These are phyloP conservation scores for Macropis europaea DNA, from an alignment of 2,888 invertebrate species.

Conservation along the genomic window DNA sequence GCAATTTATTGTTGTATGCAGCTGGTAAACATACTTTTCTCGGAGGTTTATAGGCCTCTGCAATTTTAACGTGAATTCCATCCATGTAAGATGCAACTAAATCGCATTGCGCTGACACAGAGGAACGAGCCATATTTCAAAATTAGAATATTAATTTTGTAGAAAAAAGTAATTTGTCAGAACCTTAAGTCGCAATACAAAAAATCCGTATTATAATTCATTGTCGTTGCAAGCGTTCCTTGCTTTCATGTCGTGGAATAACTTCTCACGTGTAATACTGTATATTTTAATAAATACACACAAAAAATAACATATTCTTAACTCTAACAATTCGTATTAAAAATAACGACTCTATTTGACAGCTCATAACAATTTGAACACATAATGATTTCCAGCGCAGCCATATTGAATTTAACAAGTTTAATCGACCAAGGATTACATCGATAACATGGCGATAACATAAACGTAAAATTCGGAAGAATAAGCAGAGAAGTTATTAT, in stretches of 20 bases:
- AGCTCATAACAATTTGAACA: conserved; percentile 11
- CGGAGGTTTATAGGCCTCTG: conserved; percentile 92
- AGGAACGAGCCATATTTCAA: conserved; percentile 69
- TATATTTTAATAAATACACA: neutral
- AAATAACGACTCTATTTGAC: conserved; percentile 14
- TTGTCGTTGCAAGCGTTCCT: neutral
- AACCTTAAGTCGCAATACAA: conserved; percentile 2
- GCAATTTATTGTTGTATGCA: conserved; percentile 81
- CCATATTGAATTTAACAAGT: conserved; percentile 19
- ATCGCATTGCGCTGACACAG: conserved; percentile 73
- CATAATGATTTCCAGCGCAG: neutral
- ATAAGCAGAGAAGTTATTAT: neutral
- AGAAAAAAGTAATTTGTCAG: conserved; percentile 2
- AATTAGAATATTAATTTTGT: neutral
- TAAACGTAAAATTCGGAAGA: neutral
- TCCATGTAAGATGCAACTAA: conserved; percentile 85
- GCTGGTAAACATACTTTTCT: conserved; percentile 85
- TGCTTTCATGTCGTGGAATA: neutral
- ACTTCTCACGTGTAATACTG: neutral
- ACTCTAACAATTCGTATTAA: neutral
- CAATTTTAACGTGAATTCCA: conserved; percentile 93
- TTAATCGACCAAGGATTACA: neutral
- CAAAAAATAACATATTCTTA: neutral
- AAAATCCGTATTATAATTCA: conserved; percentile 32
- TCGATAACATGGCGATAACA: neutral